phyloP scores from a whole-genome alignment of 1,140 invertebrate species.

The Penaeus indicus region DNA sequence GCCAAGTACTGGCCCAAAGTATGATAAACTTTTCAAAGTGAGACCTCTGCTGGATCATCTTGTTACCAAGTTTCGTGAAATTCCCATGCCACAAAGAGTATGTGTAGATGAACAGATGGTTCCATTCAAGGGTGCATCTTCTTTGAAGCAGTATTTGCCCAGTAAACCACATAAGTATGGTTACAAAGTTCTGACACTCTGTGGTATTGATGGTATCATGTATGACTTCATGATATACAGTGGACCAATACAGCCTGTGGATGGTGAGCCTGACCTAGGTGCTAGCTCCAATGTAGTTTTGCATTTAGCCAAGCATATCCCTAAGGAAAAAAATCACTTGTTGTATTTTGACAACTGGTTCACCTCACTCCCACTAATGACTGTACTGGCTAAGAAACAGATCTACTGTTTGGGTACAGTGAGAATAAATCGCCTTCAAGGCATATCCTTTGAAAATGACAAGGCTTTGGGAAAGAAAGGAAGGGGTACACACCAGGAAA shows the following conservation, averaged over 20 bases:
- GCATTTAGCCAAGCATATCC: constrained; percentile 36
- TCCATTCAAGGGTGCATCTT: constrained; percentile 65
- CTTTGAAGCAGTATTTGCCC: constrained; percentile 63
- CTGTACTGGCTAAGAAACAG: constrained; percentile 43
- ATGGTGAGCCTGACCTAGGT: constrained; percentile 51
- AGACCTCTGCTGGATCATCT: constrained; percentile 47
- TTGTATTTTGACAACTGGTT: constrained; percentile 66
- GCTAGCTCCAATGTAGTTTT: constrained; percentile 63
- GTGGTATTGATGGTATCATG: constrained; percentile 54
- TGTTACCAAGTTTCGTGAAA: constrained; percentile 45
- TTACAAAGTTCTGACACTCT: constrained; percentile 60
- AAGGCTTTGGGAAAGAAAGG: too few species aligned
- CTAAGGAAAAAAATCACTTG: constrained; percentile 43
- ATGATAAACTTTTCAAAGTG: constrained; percentile 53
- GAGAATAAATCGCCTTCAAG: too few species aligned
- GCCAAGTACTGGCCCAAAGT: constrained; percentile 43
- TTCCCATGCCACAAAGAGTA: constrained; percentile 43
- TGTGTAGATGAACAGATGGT: constrained; percentile 65
- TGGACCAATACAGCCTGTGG: constrained; percentile 51
- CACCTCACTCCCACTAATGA: constrained; percentile 48
- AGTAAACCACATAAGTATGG: constrained; percentile 67
- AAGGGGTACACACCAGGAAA: too few species aligned
- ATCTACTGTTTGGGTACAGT: constrained; percentile 49
- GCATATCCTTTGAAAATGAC: too few species aligned
- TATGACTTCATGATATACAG: constrained; percentile 64